A percentile compares a stretch with the other conserved stretches of the same genome.
phyloP scores from a whole-genome alignment of 2,113 vertebrate genomes.

The Euleptes europaea region DNA sequence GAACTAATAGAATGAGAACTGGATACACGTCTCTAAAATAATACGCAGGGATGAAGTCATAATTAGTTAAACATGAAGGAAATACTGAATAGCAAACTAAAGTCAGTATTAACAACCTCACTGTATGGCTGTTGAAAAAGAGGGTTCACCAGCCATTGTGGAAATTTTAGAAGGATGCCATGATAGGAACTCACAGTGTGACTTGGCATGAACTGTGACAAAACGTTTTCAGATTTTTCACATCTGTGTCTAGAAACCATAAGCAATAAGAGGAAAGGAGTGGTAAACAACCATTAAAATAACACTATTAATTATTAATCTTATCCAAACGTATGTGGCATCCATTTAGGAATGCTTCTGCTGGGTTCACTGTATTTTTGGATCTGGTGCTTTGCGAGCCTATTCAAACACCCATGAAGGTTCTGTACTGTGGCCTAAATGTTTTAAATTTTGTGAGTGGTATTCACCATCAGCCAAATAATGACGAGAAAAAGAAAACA shows the following conservation, averaged over 20 bases:
- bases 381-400: accelerated
- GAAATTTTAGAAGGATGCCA: too few species aligned
- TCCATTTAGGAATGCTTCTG: background rate
- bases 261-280: background rate
- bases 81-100: background rate
- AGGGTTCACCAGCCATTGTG: too few species aligned
- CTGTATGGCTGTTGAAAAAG: too few species aligned
- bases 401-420: background rate
- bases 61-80: background rate
- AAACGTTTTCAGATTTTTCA: background rate
- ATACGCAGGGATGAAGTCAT: background rate
- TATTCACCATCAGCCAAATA: background rate
- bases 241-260: background rate
- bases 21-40: background rate
- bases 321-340: background rate
- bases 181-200: background rate
- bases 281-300: background rate
- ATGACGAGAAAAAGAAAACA: background rate
- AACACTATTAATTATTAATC: background rate
- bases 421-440: background rate
- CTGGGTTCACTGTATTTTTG: background rate
- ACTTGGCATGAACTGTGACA: background rate
- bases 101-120: too few species aligned
- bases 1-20: background rate
- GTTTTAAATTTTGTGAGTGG: background rate